Base-by-base conservation (phyloP, 2,797 vertebrate genomes). In the Syndactyla subalaris region DNA sequence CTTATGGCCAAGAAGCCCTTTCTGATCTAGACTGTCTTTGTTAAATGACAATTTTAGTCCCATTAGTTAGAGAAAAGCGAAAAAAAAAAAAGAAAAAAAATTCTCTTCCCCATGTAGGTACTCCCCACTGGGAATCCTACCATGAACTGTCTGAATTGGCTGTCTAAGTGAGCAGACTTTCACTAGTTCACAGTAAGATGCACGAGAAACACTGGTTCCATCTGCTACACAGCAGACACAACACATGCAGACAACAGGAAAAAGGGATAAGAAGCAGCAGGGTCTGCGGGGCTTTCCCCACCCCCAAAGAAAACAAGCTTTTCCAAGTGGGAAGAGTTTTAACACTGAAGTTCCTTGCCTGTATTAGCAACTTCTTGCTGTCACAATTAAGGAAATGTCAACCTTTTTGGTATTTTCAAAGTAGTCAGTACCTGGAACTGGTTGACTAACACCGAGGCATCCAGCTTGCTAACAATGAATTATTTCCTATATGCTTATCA, bases 21-120 rank as follows among this genome's bases (percentile, higher is more conserved):
- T 30, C 27, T 10, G 9, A 43, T 12, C 20, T 39, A 65, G 27
- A 24, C 12, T 30, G 41, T 17, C 65, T 52, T 2, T 16, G 21
- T 62, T 39, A 58, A 62, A 34, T 51, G 9, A 88, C 14, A 2
- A 19, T 13, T 59, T 94, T 5, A 84, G 34, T 36, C 14, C 3
- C 0, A 1, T 32, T 23, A 72, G 10, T 32, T 29, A 41, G 13
- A 81, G 27, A 51, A 88, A 88, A 93, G 22, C 0, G 0, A 16
- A 68, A 39, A 59, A 75, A 34, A 55, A 75, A 12, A 4, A 38
- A 38, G 38, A 19, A 39, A 38, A 51, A 65, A 43, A 14, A 58
- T 29, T 74, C 24, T 72, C 58, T 51, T 86, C 17, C 30, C 10
- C n/a, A 5, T 1, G 6, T 13, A 72, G 32, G 3, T 59, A 20